phyloP scores from a whole-genome alignment of 2,888 invertebrate genomes.

The Phaonia tiefii region DNA sequence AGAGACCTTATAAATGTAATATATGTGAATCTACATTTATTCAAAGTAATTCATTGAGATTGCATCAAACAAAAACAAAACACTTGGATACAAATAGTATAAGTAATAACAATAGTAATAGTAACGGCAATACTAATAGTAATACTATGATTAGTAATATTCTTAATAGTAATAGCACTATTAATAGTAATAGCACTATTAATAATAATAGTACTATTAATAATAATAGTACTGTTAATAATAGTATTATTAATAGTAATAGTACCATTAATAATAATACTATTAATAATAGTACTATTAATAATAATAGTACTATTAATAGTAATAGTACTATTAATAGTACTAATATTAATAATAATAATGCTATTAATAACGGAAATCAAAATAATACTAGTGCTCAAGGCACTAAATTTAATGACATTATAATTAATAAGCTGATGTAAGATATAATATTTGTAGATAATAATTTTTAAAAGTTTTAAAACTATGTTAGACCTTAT shows the following conservation, averaged over 20 bases:
- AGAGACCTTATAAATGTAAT: conserved; percentile 62
- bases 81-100: conserved; percentile 55
- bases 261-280: not conserved
- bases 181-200: not conserved
- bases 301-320: not conserved
- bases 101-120: not conserved
- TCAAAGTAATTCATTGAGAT: conserved; percentile 82
- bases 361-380: too few species aligned
- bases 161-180: not conserved
- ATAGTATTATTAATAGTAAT: not conserved
- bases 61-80: conserved; percentile 83
- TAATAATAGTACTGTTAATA: not conserved
- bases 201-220: not conserved
- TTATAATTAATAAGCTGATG: conserved; percentile 1
- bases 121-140: not conserved
- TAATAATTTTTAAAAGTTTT: not conserved
- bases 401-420: not conserved
- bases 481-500: not conserved
- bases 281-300: too few species aligned
- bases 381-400: not conserved
- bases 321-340: not conserved
- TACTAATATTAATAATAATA: not conserved
- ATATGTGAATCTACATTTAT: conserved; percentile 58
- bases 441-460: not conserved
- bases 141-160: not conserved